A percentile compares a stretch with the other conserved stretches of the same genome.
phyloP scores from a whole-genome alignment of 2,113 vertebrate species.

The Larimichthys polyactis region DNA sequence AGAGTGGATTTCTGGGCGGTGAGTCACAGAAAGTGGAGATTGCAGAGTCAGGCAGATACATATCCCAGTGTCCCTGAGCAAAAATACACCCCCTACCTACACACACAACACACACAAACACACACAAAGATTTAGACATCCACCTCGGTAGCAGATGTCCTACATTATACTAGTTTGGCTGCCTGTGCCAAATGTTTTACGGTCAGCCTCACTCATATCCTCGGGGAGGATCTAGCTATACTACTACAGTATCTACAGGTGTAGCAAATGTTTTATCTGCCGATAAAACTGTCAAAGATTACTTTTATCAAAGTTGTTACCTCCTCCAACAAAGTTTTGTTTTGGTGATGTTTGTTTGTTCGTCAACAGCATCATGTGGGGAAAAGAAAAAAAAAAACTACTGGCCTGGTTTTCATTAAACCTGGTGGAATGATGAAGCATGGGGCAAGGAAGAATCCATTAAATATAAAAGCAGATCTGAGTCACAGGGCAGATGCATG shows the following conservation, averaged over 20 bases:
- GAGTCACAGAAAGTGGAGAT: constrained; percentile 69
- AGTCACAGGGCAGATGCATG: too few relatives aligned
- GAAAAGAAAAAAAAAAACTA: too few relatives aligned
- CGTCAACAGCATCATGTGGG: too few relatives aligned
- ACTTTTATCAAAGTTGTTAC: not conserved
- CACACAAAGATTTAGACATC: constrained; percentile 20
- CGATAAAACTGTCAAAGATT: not conserved
- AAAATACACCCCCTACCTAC: constrained; percentile 25
- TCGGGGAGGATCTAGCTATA: not conserved
- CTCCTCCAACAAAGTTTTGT: too few relatives aligned
- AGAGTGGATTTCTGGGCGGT: constrained; percentile 64
- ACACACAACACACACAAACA: not conserved
- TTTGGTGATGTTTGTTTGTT: too few relatives aligned
- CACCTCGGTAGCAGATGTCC: constrained; percentile 25
- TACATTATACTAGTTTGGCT: not conserved
- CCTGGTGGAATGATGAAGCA: too few relatives aligned
- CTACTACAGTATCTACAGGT: not conserved
- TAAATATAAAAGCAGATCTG: too few relatives aligned
- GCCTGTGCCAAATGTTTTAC: not conserved
- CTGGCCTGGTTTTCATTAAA: too few relatives aligned
- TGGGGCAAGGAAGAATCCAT: too few relatives aligned
- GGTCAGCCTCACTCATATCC: not conserved
- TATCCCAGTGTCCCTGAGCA: constrained; percentile 60
- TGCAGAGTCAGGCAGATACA: constrained; percentile 76
- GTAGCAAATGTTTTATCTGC: not conserved